A percentile compares a stretch with the other conserved stretches of the same genome.
Evolutionary conservation across 2,797 vertebrate species (phyloP).

Genomic region (Xiphorhynchus erythropygius): DNA sequence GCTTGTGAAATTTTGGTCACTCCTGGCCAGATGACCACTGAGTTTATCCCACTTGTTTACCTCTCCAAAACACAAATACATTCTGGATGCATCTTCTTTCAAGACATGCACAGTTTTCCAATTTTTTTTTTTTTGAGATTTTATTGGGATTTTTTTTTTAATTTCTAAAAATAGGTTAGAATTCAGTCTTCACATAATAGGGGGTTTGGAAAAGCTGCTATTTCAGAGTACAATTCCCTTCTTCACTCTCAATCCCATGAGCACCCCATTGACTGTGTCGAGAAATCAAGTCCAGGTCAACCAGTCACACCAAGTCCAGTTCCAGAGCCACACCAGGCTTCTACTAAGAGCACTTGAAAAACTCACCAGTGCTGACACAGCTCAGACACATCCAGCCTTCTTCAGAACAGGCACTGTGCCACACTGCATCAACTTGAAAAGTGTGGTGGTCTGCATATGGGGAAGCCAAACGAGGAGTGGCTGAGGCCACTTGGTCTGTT

Average conservation of each 20-base stretch:
- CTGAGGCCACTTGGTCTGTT: background rate
- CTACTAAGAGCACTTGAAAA: background rate
- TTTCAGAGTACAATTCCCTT: background rate
- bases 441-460: background rate
- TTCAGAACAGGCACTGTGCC: background rate
- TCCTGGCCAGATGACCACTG: background rate
- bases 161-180: background rate
- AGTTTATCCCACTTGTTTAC: background rate
- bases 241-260: background rate
- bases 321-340: background rate
- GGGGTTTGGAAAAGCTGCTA: background rate
- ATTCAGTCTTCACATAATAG: background rate
- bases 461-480: background rate
- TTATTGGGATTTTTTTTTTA: background rate
- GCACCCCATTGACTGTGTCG: background rate
- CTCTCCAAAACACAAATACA: background rate
- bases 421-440: background rate
- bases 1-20: background rate
- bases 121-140: background rate
- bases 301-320: background rate
- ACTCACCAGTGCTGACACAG: background rate
- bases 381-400: fast-evolving
- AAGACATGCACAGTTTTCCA: background rate
- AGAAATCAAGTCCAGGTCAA: background rate
- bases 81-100: background rate